Evolutionary conservation across 2,797 vertebrate species (phyloP).

Genomic region (Neomorphus geoffroyi): DNA sequence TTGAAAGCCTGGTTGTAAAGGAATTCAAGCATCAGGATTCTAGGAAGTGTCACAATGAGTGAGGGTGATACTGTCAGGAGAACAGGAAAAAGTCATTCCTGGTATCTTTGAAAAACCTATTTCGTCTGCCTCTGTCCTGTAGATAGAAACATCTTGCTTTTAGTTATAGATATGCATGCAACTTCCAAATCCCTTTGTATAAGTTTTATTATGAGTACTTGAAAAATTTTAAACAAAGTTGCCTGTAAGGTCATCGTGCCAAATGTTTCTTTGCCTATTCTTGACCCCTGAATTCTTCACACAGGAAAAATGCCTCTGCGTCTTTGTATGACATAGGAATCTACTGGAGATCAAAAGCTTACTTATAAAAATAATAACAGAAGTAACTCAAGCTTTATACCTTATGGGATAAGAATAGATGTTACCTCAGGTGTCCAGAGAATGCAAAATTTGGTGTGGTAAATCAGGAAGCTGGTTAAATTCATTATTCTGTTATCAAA

Average conservation of each 20-base stretch:
- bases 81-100: not conserved
- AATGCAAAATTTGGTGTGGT: not conserved
- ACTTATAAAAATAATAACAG: not conserved
- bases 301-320: not conserved
- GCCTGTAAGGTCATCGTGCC: not conserved
- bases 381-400: not conserved
- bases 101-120: accelerated
- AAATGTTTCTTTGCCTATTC: not conserved
- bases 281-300: not conserved
- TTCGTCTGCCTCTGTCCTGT: not conserved
- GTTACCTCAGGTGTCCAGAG: not conserved
- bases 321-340: not conserved
- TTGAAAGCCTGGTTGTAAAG: not conserved
- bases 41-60: accelerated
- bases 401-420: not conserved
- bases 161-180: not conserved
- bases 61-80: not conserved
- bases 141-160: not conserved
- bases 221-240: not conserved
- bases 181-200: not conserved
- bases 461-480: not conserved
- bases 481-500: not conserved
- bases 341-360: conserved; percentile 1
- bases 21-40: not conserved
- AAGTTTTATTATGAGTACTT: not conserved